A percentile compares a stretch with the other conserved stretches of the same genome.
phyloP scores from a whole-genome alignment of 2,797 vertebrate species.

The Aldrovandia affinis region DNA sequence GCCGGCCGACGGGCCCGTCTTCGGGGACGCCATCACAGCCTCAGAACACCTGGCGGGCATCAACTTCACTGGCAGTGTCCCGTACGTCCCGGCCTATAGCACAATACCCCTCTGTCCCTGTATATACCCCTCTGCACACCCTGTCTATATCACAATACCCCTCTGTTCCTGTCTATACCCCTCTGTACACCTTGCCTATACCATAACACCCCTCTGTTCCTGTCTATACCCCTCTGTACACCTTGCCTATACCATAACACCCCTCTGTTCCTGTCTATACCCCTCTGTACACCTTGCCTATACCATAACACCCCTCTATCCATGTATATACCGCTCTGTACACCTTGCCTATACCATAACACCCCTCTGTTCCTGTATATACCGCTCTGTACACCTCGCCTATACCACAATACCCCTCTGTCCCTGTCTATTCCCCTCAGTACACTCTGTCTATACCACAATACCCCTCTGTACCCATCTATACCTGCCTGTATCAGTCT shows the following conservation, averaged over 20 bases:
- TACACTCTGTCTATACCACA: too few species aligned
- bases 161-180: too few species aligned
- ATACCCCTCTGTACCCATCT: not conserved
- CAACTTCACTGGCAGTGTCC: constrained; percentile 96
- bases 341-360: too few species aligned
- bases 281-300: constrained; percentile 29
- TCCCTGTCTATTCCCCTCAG: not conserved
- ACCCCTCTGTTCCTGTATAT: not conserved
- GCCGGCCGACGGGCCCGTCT: constrained; percentile 85
- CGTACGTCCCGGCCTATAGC: constrained; percentile 69
- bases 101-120: not conserved
- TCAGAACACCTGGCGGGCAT: constrained; percentile 88
- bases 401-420: not conserved
- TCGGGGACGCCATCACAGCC: constrained; percentile 84
- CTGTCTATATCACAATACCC: not conserved
- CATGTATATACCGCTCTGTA: too few species aligned
- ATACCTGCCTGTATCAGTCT: not conserved
- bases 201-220: not conserved
- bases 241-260: not conserved
- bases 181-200: not conserved
- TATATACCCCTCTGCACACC: not conserved
- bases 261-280: not conserved
- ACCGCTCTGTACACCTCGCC: not conserved
- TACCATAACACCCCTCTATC: too few species aligned
- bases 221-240: too few species aligned